phyloP scores from a whole-genome alignment of 2,113 vertebrate genomes.

The Brachyhypopomus gauderio region DNA sequence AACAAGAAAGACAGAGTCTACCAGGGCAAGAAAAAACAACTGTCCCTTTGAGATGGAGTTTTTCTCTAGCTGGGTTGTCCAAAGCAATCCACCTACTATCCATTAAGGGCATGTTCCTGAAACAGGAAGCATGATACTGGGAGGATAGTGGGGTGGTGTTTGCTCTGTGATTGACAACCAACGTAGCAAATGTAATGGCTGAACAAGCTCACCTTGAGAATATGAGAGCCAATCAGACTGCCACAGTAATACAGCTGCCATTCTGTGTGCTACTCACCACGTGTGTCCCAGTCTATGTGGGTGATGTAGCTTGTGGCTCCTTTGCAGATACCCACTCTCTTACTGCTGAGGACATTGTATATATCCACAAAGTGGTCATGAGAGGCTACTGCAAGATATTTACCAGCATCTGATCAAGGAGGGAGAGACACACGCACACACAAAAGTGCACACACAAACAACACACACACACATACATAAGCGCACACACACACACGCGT shows the following conservation, averaged over 20 bases:
- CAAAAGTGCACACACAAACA: not conserved
- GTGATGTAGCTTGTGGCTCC: slow-evolving; percentile 91
- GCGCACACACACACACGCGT: slow-evolving; percentile 1
- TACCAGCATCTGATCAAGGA: slow-evolving; percentile 82
- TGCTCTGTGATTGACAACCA: too few relatives aligned
- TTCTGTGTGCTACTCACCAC: slow-evolving; percentile 72
- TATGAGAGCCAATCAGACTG: not conserved
- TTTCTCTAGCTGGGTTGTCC: too few relatives aligned
- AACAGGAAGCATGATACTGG: too few relatives aligned
- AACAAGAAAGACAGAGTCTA: too few relatives aligned
- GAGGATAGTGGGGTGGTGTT: too few relatives aligned
- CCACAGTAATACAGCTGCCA: not conserved
- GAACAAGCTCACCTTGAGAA: not conserved
- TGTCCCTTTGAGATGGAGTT: too few relatives aligned
- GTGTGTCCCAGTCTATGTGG: slow-evolving; percentile 94
- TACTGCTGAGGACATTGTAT: slow-evolving; percentile 94
- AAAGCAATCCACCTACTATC: too few relatives aligned
- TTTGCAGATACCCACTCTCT: slow-evolving; percentile 94
- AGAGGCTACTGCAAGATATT: slow-evolving; percentile 94
- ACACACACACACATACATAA: not conserved
- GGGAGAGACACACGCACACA: not conserved
- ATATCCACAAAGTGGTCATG: slow-evolving; percentile 97
- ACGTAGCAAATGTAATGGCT: too few relatives aligned
- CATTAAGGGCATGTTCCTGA: too few relatives aligned
- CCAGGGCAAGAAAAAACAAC: too few relatives aligned